phyloP scores from a whole-genome alignment of 2,113 vertebrate genomes.

The Spheniscus mendiculus region DNA sequence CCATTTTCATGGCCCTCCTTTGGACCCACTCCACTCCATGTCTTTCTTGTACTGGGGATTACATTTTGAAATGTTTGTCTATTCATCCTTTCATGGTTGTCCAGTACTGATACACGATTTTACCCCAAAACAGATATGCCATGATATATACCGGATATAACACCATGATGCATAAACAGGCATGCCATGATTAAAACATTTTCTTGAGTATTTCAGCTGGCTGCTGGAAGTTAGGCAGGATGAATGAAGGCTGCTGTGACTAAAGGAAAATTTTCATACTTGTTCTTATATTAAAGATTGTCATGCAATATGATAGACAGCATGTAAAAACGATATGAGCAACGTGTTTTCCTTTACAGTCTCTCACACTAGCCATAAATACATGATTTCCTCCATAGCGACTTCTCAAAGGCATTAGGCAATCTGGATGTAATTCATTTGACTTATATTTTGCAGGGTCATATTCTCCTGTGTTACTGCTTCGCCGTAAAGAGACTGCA shows the following conservation, averaged over 20 bases:
- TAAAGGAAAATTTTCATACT: neutral
- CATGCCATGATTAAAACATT: neutral
- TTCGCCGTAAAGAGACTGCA: neutral
- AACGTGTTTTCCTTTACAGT: neutral
- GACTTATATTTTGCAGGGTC: neutral
- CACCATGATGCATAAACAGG: neutral
- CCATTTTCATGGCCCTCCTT: neutral
- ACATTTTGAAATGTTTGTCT: neutral
- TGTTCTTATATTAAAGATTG: neutral
- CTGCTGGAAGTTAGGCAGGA: neutral
- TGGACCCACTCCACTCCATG: neutral
- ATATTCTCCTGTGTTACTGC: neutral
- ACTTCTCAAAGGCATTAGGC: neutral
- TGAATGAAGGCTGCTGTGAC: neutral
- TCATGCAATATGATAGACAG: neutral
- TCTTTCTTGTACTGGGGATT: neutral
- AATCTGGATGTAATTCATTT: conserved; percentile 7
- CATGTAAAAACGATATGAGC: neutral
- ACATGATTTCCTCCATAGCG: neutral
- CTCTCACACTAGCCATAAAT: neutral
- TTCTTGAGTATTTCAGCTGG: neutral
- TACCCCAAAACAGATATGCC: neutral
- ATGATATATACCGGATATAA: neutral
- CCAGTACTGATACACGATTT: neutral
- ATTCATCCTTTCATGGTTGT: neutral